Evolutionary conservation across 37 sponge, comb jelly and placozoan species (phyloP), one percentile per base, ranked within the genome.

Genomic region (Mnemiopsis leidyi): DNA sequence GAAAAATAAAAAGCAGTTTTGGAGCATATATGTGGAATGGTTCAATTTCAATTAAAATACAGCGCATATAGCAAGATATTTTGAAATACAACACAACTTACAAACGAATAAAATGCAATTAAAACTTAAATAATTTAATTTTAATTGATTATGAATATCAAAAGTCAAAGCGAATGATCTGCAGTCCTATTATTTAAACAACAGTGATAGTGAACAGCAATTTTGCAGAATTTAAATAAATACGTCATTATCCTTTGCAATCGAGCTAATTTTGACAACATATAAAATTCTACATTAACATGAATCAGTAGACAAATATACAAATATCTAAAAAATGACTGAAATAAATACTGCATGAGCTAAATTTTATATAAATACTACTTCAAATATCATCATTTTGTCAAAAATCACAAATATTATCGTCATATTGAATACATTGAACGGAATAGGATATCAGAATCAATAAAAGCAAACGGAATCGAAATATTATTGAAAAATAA

Each of bases 71-170:
- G 38, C 38, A 79, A 36, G 82, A 79, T 79, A 79, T 79, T 79
- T 79, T 79, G 82, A 79, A 79, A 36, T 79, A 79, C 82, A 79
- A 79, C 73, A 69, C 73, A 69, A 69, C 21, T 69, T 69, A 69
- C 73, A 69, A 69, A 69, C 73, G 29, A 69, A 69, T 69, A 69
- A 69, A 48, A 69, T 69, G 29, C 73, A 69, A 69, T 69, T 25
- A 69, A 28, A 69, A 69, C 73, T 69, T 69, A 69, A 69, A 69
- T 69, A 69, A 25, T 3, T 69, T 69, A 69, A 25, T 28, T 69
- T 48, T 48, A 48, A 48, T 48, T 48, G 61, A 48, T 48, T 48
- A 48, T 48, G 61, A 48, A 48, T 48, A 48, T 48, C 61, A 48
- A 48, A 48, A 48, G 61, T 48, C 61, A 48, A 48, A 48, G 61